Base-by-base conservation (phyloP, 1,140 invertebrate genomes). In the Meteorus sp. region DNA sequence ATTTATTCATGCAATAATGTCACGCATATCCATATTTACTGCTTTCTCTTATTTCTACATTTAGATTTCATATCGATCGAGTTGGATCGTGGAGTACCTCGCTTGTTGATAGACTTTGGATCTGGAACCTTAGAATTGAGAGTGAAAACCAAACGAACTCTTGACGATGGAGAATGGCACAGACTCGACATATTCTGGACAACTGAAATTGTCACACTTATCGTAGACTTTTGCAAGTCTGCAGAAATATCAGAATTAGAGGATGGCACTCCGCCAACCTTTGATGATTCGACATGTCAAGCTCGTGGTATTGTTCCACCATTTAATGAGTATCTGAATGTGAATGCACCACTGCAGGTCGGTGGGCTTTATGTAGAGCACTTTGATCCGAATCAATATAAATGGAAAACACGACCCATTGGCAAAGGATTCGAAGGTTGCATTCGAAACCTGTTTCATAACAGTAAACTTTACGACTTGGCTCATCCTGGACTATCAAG, bases 151-250 rank as follows among this genome's bases (percentile, higher is more conserved):
- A 90, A 91, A 66, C 88, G 89, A 68, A 88, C 86, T 0, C 75
- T 98, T 31, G 92, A 94, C 73, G 94, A 98, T 75, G 94, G 95
- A 1, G 92, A 94, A 73, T 99, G 96, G 96, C 96, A 99, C 79
- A 84, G 92, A 59, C 82, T 98, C 45, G 95, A 98, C 77, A 86
- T 99, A 54, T 97, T 96, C 73, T 96, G 95, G 91, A 89, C 94
- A 69, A 94, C 92, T 9, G 94, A 95, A 84, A 89, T 87, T 64
- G 91, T 95, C 0, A 85, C 91, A 67, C 88, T 98, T 83, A 89
- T 97, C 9, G 90, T 98, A 1, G 95, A 98, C 73, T 91, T 88
- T 59, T 98, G 95, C 74, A 89, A 89, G 72, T 90, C 89, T 0
- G 92, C 94, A 2, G 86, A 89, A 64, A 89, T 95, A 51, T 85